Evolutionary conservation across 1,140 invertebrate species (phyloP).

Genomic region (Pachyrhynchus sulphureomaculatus): DNA sequence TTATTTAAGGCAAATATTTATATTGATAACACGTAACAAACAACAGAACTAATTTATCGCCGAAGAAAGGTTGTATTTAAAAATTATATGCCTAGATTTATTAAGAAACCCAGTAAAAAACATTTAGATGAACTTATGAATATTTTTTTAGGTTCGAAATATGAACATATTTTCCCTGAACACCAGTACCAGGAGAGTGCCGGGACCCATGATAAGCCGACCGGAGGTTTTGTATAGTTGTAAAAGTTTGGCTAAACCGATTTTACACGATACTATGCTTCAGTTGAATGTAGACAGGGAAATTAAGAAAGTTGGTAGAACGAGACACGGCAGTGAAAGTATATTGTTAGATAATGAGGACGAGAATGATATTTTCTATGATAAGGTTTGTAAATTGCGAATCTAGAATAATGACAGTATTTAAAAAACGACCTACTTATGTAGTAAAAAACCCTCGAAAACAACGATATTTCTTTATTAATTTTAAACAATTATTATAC

Average conservation of each 20-base stretch:
- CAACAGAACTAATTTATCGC: too few species aligned
- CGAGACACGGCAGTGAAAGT: slow-evolving; percentile 16
- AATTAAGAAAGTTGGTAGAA: slow-evolving; percentile 39
- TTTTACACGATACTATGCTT: slow-evolving; percentile 81
- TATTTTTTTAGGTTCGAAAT: slow-evolving; percentile 69
- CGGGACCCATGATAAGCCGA: slow-evolving; percentile 47
- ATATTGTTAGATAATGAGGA: slow-evolving; percentile 40
- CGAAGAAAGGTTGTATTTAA: too few species aligned
- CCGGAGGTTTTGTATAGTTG: slow-evolving; percentile 70
- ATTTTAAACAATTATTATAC: too few species aligned
- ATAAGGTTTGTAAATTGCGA: slow-evolving; percentile 1
- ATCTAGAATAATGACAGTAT: background rate
- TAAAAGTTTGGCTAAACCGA: slow-evolving; percentile 65
- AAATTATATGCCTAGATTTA: too few species aligned
- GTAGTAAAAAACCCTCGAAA: too few species aligned
- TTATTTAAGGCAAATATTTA: too few species aligned
- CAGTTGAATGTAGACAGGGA: slow-evolving; percentile 62
- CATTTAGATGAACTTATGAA: too few species aligned
- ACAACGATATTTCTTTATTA: too few species aligned
- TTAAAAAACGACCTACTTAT: too few species aligned
- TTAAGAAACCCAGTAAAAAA: too few species aligned
- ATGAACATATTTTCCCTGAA: slow-evolving; percentile 87
- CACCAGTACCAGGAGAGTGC: slow-evolving; percentile 48
- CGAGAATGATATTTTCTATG: background rate
- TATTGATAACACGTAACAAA: too few species aligned